A percentile compares a stretch with the other conserved stretches of the same genome.
Conservation (phyloP, 64 coral and sea anemone genomes). For the Exaiptasia diaphana region DNA sequence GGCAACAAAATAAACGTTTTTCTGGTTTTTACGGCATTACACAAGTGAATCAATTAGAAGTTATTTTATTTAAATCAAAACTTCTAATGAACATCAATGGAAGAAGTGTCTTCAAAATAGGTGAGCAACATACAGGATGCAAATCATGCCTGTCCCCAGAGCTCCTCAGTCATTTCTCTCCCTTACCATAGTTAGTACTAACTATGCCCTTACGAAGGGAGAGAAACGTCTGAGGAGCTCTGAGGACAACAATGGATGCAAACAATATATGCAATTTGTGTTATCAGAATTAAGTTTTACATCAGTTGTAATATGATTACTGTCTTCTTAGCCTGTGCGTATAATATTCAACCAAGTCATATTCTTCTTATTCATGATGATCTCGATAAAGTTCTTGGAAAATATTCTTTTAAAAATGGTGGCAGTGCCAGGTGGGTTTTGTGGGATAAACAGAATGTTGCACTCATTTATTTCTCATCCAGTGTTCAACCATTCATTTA, state of each 20-base stretch:
- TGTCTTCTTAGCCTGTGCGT: constrained; percentile 35
- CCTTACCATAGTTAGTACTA: too few relatives aligned
- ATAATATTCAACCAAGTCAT: constrained; percentile 49
- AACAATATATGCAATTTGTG: too few relatives aligned
- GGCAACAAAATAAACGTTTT: constrained; percentile 49
- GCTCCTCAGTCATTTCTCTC: too few relatives aligned
- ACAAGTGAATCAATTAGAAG: constrained; percentile 29
- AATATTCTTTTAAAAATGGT: constrained; percentile 70
- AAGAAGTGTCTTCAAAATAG: constrained; percentile 53
- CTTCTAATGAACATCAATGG: constrained; percentile 90
- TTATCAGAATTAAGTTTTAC: too few relatives aligned
- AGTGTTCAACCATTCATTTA: background rate
- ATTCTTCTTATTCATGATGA: constrained; percentile 83
- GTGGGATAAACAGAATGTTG: too few relatives aligned
- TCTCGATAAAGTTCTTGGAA: constrained; percentile 71
- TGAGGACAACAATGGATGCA: too few relatives aligned
- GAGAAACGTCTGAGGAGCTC: too few relatives aligned
- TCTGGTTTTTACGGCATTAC: constrained; percentile 56
- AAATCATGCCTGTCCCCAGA: too few relatives aligned
- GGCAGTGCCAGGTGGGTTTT: constrained; percentile 83
- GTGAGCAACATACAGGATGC: constrained; percentile 30
- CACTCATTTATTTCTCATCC: background rate
- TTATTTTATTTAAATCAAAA: constrained; percentile 79
- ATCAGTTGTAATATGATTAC: too few relatives aligned
- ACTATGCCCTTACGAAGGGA: too few relatives aligned